phyloP scores from a whole-genome alignment of 2,113 vertebrate genomes.

The Gnathonemus echidnorhynchus region DNA sequence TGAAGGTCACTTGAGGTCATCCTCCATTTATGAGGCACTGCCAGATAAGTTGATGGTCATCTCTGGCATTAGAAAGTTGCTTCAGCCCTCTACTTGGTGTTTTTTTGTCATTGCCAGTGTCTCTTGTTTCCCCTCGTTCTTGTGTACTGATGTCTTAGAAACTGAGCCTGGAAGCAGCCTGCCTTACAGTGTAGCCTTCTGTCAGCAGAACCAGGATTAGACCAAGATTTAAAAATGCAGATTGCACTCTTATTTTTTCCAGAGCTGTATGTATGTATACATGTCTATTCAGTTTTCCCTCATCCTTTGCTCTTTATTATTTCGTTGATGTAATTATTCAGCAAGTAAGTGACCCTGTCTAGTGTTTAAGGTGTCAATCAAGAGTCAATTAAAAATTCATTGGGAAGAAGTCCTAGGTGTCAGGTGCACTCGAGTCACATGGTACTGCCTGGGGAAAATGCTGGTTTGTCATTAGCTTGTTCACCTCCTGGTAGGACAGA shows the following conservation, averaged over 20 bases:
- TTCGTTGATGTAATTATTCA: not conserved
- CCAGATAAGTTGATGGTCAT: too few relatives aligned
- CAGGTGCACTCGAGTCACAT: not conserved
- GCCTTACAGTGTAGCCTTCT: too few relatives aligned
- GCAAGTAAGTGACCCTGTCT: not conserved
- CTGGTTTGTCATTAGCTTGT: not conserved
- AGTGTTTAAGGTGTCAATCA: not conserved
- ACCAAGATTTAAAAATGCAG: too few relatives aligned
- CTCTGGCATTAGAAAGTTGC: not conserved
- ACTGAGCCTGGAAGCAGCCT: too few relatives aligned
- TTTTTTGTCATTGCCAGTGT: too few relatives aligned
- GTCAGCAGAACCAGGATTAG: too few relatives aligned
- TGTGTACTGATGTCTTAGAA: too few relatives aligned
- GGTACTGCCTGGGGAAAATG: not conserved
- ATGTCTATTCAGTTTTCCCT: not conserved
- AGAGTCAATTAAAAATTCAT: not conserved
- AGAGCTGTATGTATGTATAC: not conserved
- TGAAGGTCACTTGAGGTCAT: too few relatives aligned
- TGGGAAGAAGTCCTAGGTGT: not conserved
- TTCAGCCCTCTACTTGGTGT: not conserved
- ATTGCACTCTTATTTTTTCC: too few relatives aligned
- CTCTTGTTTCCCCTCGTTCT: too few relatives aligned
- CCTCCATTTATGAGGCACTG: too few relatives aligned
- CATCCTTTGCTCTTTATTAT: not conserved
- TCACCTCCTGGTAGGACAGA: not conserved